Evolutionary conservation across 2,888 invertebrate genomes (phyloP).

Genomic region (Drosophila setosimentum): DNA sequence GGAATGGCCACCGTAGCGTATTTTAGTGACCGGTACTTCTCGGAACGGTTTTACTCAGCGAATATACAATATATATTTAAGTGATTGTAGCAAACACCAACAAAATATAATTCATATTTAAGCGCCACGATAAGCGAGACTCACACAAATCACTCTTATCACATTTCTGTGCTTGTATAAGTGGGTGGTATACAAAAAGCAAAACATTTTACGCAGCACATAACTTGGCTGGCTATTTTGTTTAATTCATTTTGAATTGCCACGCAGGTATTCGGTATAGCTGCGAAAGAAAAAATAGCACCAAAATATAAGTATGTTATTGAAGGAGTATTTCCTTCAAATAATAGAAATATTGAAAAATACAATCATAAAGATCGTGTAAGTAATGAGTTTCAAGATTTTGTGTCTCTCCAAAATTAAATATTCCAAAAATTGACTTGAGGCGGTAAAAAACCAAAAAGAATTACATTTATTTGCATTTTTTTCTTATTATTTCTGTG

Average conservation of each 20-base stretch:
- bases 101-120: constrained; percentile 23
- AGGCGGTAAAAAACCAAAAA: background rate
- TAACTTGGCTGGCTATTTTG: constrained; percentile 11
- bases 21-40: constrained; percentile 43
- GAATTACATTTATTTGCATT: too few relatives aligned
- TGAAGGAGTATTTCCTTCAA: background rate
- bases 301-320: background rate
- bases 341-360: background rate
- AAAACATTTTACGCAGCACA: constrained; percentile 40
- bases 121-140: constrained; percentile 25
- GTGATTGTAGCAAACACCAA: constrained; percentile 7
- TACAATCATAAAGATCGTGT: background rate
- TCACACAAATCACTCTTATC: constrained; percentile 27
- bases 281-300: background rate
- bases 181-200: background rate
- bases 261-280: background rate
- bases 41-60: constrained; percentile 31
- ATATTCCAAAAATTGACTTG: background rate
- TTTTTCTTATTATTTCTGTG: background rate
- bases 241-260: constrained; percentile 36
- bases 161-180: background rate
- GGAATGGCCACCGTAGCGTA: constrained; percentile 11
- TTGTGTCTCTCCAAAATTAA: background rate
- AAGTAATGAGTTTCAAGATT: background rate
- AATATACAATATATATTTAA: background rate